Evolutionary conservation across 23 tunicate species (phyloP).

Genomic region (Corella eumyota): DNA sequence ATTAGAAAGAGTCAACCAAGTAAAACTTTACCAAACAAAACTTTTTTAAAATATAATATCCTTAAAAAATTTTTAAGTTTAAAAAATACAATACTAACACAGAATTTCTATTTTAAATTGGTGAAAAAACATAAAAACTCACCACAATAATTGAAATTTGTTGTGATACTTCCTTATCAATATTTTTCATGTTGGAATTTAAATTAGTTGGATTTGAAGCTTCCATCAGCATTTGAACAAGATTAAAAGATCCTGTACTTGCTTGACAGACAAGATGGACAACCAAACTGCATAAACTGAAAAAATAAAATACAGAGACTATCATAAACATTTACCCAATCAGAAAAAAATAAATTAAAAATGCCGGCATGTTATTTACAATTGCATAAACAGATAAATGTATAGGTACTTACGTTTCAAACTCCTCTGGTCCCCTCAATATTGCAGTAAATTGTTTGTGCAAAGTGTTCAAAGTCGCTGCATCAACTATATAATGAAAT

Average conservation of each 20-base stretch:
- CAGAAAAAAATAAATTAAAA: no score
- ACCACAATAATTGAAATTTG: constrained; percentile 48
- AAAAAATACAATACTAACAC: no score
- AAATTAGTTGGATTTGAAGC: constrained; percentile 14
- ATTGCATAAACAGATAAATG: neutral
- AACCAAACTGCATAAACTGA: constrained; percentile 59
- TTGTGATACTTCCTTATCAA: no score
- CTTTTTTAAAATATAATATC: no score
- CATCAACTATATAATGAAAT: constrained; percentile 27
- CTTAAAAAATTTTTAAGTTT: no score
- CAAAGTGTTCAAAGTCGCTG: constrained; percentile 19
- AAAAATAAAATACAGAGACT: neutral
- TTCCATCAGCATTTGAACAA: constrained; percentile 23
- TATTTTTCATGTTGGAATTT: neutral
- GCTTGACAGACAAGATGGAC: constrained; percentile 87
- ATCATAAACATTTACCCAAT: no score
- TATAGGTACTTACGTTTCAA: constrained; percentile 12
- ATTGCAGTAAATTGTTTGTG: constrained; percentile 20
- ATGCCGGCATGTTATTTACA: no score
- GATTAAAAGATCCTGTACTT: constrained; percentile 25
- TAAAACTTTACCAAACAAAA: no score
- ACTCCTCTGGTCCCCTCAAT: constrained; percentile 12
- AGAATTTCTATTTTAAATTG: no score
- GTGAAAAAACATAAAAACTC: no score
- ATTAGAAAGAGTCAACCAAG: no score